These are phyloP conservation scores for Eleutherodactylus coqui DNA, from an alignment of 2,797 vertebrate species.

Conservation along the genomic window DNA sequence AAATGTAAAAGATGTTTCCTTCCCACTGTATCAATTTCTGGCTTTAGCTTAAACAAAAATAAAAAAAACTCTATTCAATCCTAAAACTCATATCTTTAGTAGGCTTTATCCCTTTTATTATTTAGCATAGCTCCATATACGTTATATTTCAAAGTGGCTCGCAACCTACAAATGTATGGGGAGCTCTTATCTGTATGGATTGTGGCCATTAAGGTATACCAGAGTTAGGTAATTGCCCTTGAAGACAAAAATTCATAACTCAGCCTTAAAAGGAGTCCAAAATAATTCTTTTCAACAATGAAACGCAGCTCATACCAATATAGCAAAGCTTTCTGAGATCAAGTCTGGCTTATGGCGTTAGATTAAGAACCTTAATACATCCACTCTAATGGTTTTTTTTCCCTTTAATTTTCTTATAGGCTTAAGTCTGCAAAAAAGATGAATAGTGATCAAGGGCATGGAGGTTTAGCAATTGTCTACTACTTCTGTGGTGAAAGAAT, in stretches of 20 bases:
- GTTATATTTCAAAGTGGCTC: background rate
- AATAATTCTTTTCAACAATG: background rate
- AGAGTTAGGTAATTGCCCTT: background rate
- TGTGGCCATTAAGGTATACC: background rate
- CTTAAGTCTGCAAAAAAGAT: conserved; percentile 54
- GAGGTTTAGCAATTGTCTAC: conserved; percentile 58
- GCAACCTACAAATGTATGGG: background rate
- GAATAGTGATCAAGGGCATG: conserved; percentile 53
- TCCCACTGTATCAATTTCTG: no score
- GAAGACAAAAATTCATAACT: background rate
- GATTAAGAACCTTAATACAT: conserved; percentile 6
- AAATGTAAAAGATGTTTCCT: no score
- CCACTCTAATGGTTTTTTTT: background rate
- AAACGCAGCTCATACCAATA: background rate
- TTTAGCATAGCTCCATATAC: background rate
- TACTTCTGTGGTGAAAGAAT: conserved; percentile 62
- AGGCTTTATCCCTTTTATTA: background rate
- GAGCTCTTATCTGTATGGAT: background rate
- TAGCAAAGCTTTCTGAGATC: conserved; percentile 15
- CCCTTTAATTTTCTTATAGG: conserved; percentile 35
- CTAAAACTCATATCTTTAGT: background rate
- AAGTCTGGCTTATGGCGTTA: conserved; percentile 12
- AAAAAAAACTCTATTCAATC: no score
- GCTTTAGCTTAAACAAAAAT: no score
- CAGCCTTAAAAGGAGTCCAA: background rate